A percentile compares a stretch with the other conserved stretches of the same genome.
Conservation (phyloP, 2,113 vertebrate species). For the Brienomyrus brachyistius region DNA sequence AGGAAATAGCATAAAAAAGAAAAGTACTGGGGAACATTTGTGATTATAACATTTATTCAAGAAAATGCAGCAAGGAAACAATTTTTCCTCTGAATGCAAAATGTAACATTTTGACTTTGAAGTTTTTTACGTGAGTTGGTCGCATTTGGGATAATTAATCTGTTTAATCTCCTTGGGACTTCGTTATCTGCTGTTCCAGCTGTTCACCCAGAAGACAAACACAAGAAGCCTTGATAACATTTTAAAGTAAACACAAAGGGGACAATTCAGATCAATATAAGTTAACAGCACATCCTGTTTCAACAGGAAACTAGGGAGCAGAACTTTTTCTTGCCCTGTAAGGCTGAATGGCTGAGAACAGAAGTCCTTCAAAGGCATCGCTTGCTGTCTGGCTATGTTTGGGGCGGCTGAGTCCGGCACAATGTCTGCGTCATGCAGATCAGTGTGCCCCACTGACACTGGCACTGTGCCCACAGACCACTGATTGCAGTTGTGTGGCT, state of each 20-base stretch:
- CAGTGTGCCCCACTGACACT: not conserved
- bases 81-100: not conserved
- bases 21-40: not conserved
- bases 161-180: not conserved
- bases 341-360: conserved; percentile 23
- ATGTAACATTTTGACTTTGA: not conserved
- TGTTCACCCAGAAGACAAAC: conserved; percentile 14
- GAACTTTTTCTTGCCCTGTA: not conserved
- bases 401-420: not conserved
- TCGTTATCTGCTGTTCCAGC: not conserved
- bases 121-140: not conserved
- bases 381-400: conserved; percentile 23
- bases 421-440: not conserved
- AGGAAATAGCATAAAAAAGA: not conserved
- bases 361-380: conserved; percentile 54
- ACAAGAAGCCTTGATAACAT: not conserved
- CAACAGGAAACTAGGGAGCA: not conserved
- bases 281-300: conserved; percentile 7
- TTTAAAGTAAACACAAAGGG: conserved; percentile 13
- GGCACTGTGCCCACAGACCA: not conserved
- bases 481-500: not conserved
- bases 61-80: not conserved
- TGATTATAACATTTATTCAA: not conserved
- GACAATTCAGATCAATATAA: conserved; percentile 6
- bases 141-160: not conserved